Base-by-base conservation (phyloP, 2,888 invertebrate genomes). In the Epicampocera succincta region DNA sequence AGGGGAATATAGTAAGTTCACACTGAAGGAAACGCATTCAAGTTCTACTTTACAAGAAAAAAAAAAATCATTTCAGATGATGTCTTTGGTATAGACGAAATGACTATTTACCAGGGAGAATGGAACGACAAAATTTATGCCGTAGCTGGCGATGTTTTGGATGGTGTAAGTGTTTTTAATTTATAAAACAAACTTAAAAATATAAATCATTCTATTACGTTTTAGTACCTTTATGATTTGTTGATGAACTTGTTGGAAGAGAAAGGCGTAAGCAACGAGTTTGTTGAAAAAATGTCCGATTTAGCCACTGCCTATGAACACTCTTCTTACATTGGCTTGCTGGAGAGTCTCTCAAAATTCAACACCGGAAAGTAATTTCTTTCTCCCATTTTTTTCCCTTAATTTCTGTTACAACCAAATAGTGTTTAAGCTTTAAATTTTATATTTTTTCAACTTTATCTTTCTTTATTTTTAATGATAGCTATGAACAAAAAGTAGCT, bases 161-260 rank as follows among this genome's bases (percentile, higher is more conserved):
- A 99, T 92, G 98, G 97, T 87, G 98, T 98, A 92, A 93, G 94
- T 84, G 5, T 25, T 25, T 3, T 25, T 25, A 2, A 3, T 25
- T 33, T 1, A 33, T 8, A 19, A 65, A 50, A 21, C 13, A 33
- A 29, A 12, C n/a, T n/a, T 15, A 2, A 33, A 48, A 6, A 25
- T 93, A 15, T 92, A 97, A 63, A 63, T 17, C 44, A 33, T 15
- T 52, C 58, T 17, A 13, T 21, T 15, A 6, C 2, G n/a, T 42
- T 68, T 3, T 92, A 97, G 97, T 97, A 97, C 88, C 92, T 99
- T 69, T 99, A 99, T 89, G 98, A 99, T 90, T 93, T 98, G 60
- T 92, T 99, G 85, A 96, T 99, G 95, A 98, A 98, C 89, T 93
- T 98, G 85, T 92, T 99, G 76, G 99, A 99, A 91, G 99, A 99